Percentiles rank a stretch among this genome's conserved stretches.
Conservation (phyloP, 1,140 invertebrate species). For the Diorhabda elongata region DNA sequence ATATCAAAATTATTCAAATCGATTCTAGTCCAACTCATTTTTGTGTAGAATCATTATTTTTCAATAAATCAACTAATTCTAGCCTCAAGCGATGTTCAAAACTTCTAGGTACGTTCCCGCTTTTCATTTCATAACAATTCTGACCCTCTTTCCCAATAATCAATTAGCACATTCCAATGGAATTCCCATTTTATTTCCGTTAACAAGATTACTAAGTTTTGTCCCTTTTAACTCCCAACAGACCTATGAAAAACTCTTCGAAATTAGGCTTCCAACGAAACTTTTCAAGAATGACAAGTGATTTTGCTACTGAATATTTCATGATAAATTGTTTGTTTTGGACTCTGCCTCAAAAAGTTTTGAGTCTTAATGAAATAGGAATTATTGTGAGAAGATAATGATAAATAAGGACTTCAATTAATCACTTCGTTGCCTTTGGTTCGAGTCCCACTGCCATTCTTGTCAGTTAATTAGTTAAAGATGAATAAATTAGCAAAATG, state of each 20-base stretch:
- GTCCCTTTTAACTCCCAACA: not conserved
- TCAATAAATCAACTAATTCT: too few species aligned
- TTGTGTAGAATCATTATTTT: too few species aligned
- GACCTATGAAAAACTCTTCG: not conserved
- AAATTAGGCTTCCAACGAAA: not conserved
- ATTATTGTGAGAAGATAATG: slow-evolving; percentile 1
- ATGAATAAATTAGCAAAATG: not conserved
- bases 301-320: slow-evolving; percentile 1
- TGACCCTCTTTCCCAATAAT: not conserved
- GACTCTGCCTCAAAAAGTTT: not conserved
- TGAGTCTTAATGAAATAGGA: not conserved
- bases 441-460: not conserved
- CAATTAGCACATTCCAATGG: not conserved
- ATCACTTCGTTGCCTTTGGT: not conserved
- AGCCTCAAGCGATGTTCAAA: too few species aligned
- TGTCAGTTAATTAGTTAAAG: not conserved
- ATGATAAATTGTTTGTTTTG: slow-evolving; percentile 3
- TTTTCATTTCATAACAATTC: not conserved
- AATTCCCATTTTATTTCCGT: not conserved
- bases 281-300: slow-evolving; percentile 2
- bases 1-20: too few species aligned
- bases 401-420: slow-evolving; percentile 1
- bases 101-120: too few species aligned
- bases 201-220: slow-evolving; percentile 3
- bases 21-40: too few species aligned